These are phyloP conservation scores for Callimico goeldii DNA, from an alignment of 2,797 vertebrate genomes.

Conservation along the genomic window DNA sequence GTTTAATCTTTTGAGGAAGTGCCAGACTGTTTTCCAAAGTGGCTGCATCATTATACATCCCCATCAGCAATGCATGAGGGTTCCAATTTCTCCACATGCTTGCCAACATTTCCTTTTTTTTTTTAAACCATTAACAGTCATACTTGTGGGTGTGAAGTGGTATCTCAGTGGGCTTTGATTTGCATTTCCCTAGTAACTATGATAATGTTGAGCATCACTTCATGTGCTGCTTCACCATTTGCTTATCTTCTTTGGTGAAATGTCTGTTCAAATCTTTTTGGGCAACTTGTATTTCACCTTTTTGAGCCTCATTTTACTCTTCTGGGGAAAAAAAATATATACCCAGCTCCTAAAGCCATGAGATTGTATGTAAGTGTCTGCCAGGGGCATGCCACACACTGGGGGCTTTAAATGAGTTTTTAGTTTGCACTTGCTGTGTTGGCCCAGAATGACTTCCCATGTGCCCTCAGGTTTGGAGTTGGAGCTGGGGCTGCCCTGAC, in stretches of 20 bases:
- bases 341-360: neutral
- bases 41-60: neutral
- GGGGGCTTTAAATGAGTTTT: neutral
- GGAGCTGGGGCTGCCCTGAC: neutral
- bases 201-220: neutral
- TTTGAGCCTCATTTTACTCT: neutral
- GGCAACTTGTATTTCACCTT: neutral
- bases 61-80: neutral
- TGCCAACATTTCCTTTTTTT: neutral
- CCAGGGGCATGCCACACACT: no score
- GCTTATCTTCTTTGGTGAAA: neutral
- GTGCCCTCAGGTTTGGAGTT: neutral
- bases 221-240: neutral
- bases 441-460: fast-evolving
- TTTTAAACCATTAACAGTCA: neutral
- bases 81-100: neutral
- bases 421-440: no score
- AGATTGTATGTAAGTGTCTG: neutral
- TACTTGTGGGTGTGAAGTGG: neutral
- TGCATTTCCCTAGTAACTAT: neutral
- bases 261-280: neutral
- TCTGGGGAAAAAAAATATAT: neutral
- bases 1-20: neutral
- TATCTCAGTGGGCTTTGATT: neutral
- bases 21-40: neutral